Evolutionary conservation across 2,113 vertebrate species (phyloP).

Genomic region (Notechis scutatus): DNA sequence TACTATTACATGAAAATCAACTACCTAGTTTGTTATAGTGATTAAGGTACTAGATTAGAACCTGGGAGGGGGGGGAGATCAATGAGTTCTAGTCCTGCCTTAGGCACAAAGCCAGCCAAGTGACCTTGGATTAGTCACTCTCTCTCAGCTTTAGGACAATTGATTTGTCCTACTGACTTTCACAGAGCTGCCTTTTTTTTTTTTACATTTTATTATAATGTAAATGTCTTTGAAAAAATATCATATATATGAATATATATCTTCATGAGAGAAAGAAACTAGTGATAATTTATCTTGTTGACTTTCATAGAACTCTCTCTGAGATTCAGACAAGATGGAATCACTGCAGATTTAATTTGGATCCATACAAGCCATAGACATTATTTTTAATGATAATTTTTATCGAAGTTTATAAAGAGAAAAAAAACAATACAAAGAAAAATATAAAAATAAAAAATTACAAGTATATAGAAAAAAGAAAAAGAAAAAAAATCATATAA

Average conservation of each 20-base stretch:
- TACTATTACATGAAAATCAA: neutral
- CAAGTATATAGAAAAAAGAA: too few relatives aligned
- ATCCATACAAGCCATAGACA: neutral
- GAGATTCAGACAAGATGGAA: neutral
- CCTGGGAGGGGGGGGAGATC: neutral
- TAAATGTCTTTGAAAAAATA: neutral
- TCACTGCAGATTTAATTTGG: neutral
- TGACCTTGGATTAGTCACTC: neutral
- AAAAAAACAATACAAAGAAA: too few relatives aligned
- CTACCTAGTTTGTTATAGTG: neutral
- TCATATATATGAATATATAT: neutral
- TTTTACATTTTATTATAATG: neutral
- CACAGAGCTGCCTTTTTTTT: neutral
- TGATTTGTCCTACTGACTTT: too few relatives aligned
- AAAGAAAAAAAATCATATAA: too few relatives aligned
- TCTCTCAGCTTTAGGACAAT: neutral
- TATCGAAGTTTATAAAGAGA: too few relatives aligned
- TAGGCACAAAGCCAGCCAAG: neutral
- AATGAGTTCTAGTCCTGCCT: neutral
- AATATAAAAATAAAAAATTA: too few relatives aligned
- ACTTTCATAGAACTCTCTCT: neutral
- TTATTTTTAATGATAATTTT: too few relatives aligned
- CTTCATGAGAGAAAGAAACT: neutral
- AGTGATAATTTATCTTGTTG: neutral
- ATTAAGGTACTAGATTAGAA: neutral